Evolutionary conservation across 30 jellyfish, hydroid and myxozoan genomes (phyloP).

Genomic region (Cassiopea xamachana): DNA sequence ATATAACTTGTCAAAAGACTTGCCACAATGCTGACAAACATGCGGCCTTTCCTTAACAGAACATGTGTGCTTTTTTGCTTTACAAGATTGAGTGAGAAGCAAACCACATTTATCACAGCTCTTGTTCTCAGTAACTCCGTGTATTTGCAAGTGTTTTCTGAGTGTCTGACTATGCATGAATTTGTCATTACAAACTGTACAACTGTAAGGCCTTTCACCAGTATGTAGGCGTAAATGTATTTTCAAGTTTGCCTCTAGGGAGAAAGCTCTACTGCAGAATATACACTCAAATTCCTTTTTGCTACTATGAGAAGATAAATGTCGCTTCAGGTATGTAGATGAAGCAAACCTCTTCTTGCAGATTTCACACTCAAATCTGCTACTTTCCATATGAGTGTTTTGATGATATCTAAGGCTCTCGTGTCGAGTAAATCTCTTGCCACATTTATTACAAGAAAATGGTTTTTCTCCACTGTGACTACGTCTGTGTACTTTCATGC

Average conservation of each 20-base stretch:
- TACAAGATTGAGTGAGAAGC: background rate
- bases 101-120: background rate
- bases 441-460: constrained; percentile 39
- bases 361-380: constrained; percentile 21
- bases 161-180: constrained; percentile 13
- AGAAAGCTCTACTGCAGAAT: background rate
- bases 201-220: constrained; percentile 15
- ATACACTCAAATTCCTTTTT: background rate
- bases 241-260: background rate
- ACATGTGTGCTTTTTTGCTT: background rate
- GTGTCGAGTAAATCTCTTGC: background rate
- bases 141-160: background rate
- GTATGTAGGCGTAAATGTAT: constrained; percentile 10
- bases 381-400: constrained; percentile 15
- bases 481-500: constrained; percentile 19
- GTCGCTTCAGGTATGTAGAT: constrained; percentile 31
- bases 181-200: constrained; percentile 22
- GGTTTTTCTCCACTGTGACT: constrained; percentile 47
- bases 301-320: background rate
- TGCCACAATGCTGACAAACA: background rate
- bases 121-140: background rate
- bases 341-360: constrained; percentile 30
- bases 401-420: constrained; percentile 5
- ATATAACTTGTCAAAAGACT: background rate
- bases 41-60: background rate